phyloP scores from a whole-genome alignment of 2,113 vertebrate species.

The Apeltes quadracus region DNA sequence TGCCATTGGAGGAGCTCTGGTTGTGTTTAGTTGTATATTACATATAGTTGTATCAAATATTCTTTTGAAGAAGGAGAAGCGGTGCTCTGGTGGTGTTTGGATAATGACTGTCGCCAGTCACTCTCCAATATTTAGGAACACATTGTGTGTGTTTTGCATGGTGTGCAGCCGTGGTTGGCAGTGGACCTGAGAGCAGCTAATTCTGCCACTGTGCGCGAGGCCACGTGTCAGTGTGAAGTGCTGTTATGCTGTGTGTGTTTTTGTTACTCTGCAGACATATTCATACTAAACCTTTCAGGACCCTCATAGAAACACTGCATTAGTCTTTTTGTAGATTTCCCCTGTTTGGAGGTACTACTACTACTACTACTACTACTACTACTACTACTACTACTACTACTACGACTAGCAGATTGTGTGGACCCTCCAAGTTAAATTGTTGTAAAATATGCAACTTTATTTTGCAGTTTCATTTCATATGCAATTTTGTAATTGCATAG shows the following conservation, averaged over 20 bases:
- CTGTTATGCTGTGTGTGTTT: slow-evolving; percentile 19
- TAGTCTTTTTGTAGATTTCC: background rate
- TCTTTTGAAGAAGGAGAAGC: slow-evolving; percentile 34
- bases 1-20: background rate
- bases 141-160: slow-evolving; percentile 34
- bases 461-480: background rate
- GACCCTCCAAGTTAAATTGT: background rate
- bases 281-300: background rate
- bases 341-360: background rate
- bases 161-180: slow-evolving; percentile 45
- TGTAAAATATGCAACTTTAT: background rate
- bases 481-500: background rate
- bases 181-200: slow-evolving; percentile 65
- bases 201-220: slow-evolving; percentile 68
- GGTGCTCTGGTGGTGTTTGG: background rate
- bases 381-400: background rate
- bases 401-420: background rate
- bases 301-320: background rate
- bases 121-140: slow-evolving; percentile 14
- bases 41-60: slow-evolving; percentile 10
- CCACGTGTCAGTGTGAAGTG: slow-evolving; percentile 61
- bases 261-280: slow-evolving; percentile 2
- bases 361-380: too few relatives aligned
- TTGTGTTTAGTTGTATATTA: slow-evolving; percentile 37
- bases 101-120: slow-evolving; percentile 57